A percentile compares a stretch with the other conserved stretches of the same genome.
Evolutionary conservation across 2,888 invertebrate species (phyloP).

Genomic region (Linnaemya vulpina): DNA sequence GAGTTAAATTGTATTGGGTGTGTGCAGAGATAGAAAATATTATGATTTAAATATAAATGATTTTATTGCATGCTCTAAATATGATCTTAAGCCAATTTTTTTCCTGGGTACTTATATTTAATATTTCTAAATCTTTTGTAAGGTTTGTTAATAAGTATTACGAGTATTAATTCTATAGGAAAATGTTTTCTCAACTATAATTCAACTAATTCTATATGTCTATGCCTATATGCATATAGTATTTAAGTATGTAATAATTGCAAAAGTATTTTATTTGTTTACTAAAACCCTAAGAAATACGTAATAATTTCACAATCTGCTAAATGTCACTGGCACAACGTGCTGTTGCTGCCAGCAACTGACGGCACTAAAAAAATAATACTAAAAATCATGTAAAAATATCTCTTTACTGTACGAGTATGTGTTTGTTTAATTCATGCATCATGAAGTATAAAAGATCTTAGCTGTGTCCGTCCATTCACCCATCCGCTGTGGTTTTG

Average conservation of each 20-base stretch:
- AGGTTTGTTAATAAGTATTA: too few relatives aligned
- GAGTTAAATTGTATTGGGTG: neutral
- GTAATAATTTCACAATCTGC: slow-evolving; percentile 59
- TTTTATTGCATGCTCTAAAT: too few relatives aligned
- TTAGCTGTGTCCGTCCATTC: slow-evolving; percentile 33
- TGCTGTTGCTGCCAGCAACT: slow-evolving; percentile 2
- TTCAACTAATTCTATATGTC: too few relatives aligned
- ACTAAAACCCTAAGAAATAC: slow-evolving; percentile 9
- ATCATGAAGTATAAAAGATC: slow-evolving; percentile 63
- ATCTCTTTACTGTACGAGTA: slow-evolving; percentile 23
- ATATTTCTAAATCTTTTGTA: too few relatives aligned
- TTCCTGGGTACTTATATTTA: too few relatives aligned
- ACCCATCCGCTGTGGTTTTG: neutral
- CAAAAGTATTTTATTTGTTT: slow-evolving; percentile 11
- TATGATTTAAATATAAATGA: too few relatives aligned
- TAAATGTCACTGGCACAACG: slow-evolving; percentile 68
- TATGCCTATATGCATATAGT: neutral
- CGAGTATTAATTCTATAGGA: neutral
- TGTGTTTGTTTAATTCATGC: slow-evolving; percentile 56
- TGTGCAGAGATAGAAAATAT: neutral
- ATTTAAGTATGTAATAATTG: neutral
- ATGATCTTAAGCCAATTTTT: too few relatives aligned
- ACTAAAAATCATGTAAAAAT: slow-evolving; percentile 6
- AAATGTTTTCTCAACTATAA: neutral
- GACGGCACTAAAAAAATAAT: neutral